A percentile compares a stretch with the other conserved stretches of the same genome.
These are phyloP conservation scores for Calephelis perditalis DNA, from an alignment of 2,888 invertebrate species.

Conservation along the genomic window DNA sequence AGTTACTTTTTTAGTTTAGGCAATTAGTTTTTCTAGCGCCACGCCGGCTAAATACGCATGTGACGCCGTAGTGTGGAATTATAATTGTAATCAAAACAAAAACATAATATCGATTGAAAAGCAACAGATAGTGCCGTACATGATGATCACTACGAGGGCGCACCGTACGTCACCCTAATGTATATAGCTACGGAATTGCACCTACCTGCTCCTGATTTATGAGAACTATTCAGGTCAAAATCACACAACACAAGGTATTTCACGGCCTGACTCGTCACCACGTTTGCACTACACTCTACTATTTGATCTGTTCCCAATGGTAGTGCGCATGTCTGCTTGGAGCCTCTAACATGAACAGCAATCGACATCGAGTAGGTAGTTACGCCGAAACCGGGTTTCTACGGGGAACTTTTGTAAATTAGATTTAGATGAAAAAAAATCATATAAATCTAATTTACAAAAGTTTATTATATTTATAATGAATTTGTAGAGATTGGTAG, in stretches of 20 bases:
- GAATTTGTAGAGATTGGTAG: too few species aligned
- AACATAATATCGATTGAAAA: conserved; percentile 51
- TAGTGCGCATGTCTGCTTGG: conserved; percentile 25
- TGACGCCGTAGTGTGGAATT: neutral
- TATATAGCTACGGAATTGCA: neutral
- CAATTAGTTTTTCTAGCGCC: neutral
- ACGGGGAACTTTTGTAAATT: too few species aligned
- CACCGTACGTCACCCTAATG: neutral
- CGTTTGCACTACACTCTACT: conserved; percentile 3
- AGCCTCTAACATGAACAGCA: neutral
- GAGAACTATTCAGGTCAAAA: neutral
- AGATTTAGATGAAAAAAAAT: too few species aligned
- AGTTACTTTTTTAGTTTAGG: neutral
- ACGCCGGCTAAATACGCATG: neutral
- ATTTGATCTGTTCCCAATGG: conserved; percentile 4
- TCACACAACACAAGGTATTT: neutral
- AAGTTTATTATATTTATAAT: too few species aligned
- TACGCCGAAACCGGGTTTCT: neutral
- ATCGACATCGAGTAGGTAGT: neutral
- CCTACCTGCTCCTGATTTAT: neutral
- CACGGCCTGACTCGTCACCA: neutral
- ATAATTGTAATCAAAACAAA: conserved; percentile 48
- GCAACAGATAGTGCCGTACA: conserved; percentile 45
- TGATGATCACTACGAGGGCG: neutral
- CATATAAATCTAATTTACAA: too few species aligned